Evolutionary conservation across 2,113 vertebrate genomes (phyloP), one percentile per base, ranked within the genome.

Genomic region (Callipepla squamata): DNA sequence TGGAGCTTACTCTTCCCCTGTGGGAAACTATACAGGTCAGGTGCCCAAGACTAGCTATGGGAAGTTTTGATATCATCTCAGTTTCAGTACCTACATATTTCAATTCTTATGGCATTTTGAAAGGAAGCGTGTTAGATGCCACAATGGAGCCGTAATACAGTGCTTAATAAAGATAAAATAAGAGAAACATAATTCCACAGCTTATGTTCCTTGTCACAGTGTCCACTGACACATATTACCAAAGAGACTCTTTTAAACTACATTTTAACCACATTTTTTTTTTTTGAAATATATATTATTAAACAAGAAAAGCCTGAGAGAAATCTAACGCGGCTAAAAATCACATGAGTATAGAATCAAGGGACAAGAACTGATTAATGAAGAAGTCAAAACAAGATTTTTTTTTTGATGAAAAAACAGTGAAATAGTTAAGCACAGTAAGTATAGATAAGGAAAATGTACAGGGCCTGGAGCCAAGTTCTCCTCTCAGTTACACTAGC

Each of bases 1-100:
- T 76, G 89, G 87, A 91, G 95, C 92, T 97, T 95, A 93, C 93
- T 95, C 97, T 96, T 93, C 82, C 97, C 97, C 98, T 95, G 85
- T 97, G 97, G 98, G 96, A 96, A 97, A 74, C 95, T 97, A 58
- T 93, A 85, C 95, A 82, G 94, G 97, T 98, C 97, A 97, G 97
- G 96, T 98, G 95, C 92, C 97, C 95, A 95, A 91, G 97, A 96
- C 96, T 95, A 92, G 95, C 88, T 90, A 84, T 15, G 79, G 93
- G 94, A 97, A 97, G 93, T 95, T 95, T 92, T 93, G 89, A 77
- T 91, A 94, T 95, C 95, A 87, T 94, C 96, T 96, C 96, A 85
- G 82, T 97, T 97, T 95, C 95, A 95, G 82, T 95, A 97, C 93
- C 95, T 96, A 94, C 93, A 89, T 95, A 69, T 94, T 95, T 91